Percentiles rank a stretch among this genome's conserved stretches.
Evolutionary conservation across 2,888 invertebrate species (phyloP).

Genomic region (Crossocerus cetratus): DNA sequence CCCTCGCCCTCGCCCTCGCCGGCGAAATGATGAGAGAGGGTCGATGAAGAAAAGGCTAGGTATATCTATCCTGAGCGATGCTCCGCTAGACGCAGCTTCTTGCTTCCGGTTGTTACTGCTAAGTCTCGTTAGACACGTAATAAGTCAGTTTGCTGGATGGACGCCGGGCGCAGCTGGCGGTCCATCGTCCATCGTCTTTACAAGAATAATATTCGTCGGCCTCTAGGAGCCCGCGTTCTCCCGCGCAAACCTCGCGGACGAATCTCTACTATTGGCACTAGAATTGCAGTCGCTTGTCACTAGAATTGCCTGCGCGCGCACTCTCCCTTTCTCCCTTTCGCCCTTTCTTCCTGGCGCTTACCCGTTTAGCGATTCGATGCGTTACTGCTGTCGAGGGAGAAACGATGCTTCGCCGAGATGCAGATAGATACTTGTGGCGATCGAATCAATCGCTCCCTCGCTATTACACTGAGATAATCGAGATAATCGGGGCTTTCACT

Average conservation of each 20-base stretch:
- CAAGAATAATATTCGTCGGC: conserved; percentile 32
- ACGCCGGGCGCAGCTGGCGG: conserved; percentile 2
- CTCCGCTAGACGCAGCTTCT: conserved; percentile 7
- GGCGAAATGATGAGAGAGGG: no score
- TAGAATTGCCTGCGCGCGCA: not conserved
- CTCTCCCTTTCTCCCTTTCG: not conserved
- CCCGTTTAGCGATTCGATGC: no score
- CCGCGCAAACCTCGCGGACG: conserved; percentile 1
- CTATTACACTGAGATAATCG: no score
- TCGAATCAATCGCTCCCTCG: no score
- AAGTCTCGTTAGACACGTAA: no score
- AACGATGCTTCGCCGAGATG: no score
- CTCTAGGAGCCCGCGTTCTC: conserved; percentile 10
- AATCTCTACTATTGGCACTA: conserved; percentile 36
- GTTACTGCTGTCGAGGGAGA: no score
- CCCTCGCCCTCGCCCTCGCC: no score
- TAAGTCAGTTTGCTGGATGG: conserved; percentile 11
- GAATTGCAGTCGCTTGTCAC: conserved; percentile 13
- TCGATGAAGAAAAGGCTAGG: not conserved
- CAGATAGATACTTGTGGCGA: no score
- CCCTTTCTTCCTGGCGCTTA: not conserved
- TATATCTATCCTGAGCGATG: conserved; percentile 17
- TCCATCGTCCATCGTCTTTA: conserved; percentile 10
- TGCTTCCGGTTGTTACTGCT: not conserved
- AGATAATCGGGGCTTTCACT: not conserved